Conservation (phyloP, 2,797 vertebrate genomes). For the Arrhamphus sclerolepis region DNA sequence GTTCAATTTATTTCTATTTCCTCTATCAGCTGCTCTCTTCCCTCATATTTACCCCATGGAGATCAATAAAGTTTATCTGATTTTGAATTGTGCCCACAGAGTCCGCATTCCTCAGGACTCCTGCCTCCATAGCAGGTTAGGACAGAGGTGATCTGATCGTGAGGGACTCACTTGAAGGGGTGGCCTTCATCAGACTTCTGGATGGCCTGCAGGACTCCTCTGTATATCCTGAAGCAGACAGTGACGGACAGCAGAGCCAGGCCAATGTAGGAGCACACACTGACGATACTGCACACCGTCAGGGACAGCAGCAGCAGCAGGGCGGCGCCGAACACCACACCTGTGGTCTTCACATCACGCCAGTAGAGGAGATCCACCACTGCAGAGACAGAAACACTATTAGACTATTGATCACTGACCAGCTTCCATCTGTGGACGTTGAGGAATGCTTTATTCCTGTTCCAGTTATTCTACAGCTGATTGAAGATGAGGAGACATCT, state of each 20-base stretch:
- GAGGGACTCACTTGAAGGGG: constrained; percentile 90
- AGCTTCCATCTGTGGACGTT: too few species aligned
- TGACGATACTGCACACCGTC: constrained; percentile 95
- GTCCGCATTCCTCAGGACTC: too few species aligned
- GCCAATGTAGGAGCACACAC: constrained; percentile 91
- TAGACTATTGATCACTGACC: accelerated
- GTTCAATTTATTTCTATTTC: too few species aligned
- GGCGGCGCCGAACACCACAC: constrained; percentile 91
- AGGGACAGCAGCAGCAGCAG: constrained; percentile 94
- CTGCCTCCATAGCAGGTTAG: too few species aligned
- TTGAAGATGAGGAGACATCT: too few species aligned
- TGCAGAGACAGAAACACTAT: constrained; percentile 56
- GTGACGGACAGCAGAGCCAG: constrained; percentile 94
- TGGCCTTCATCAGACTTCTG: constrained; percentile 98
- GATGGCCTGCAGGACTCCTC: constrained; percentile 95
- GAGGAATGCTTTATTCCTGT: too few species aligned
- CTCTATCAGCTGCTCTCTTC: too few species aligned
- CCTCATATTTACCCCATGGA: too few species aligned
- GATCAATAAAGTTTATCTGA: too few species aligned
- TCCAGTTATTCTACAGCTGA: too few species aligned
- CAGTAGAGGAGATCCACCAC: constrained; percentile 98
- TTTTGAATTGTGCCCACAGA: too few species aligned
- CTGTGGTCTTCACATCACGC: constrained; percentile 94
- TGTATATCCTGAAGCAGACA: constrained; percentile 97
- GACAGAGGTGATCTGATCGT: background rate